A percentile compares a stretch with the other conserved stretches of the same genome.
Evolutionary conservation across 2,113 vertebrate species (phyloP).

Genomic region (Gyps fulvus): DNA sequence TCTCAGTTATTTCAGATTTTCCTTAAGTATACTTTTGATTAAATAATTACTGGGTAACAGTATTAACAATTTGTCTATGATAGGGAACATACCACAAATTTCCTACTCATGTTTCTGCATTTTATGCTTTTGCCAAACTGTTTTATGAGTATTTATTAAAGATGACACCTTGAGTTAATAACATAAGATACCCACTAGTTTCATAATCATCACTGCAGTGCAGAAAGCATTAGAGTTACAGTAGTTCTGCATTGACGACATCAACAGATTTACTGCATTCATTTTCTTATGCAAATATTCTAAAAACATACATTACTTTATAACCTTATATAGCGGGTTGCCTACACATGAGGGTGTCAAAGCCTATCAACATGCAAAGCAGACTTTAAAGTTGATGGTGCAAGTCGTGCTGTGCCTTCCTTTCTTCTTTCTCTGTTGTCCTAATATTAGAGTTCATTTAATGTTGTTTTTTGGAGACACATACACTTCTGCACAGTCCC

Average conservation of each 20-base stretch:
- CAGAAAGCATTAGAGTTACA: slow-evolving; percentile 67
- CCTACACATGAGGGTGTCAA: background rate
- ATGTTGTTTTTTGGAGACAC: background rate
- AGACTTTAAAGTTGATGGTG: background rate
- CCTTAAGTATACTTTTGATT: slow-evolving; percentile 42
- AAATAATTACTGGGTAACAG: slow-evolving; percentile 39
- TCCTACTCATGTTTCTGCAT: background rate
- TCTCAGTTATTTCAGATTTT: slow-evolving; percentile 27
- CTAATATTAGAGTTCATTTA: background rate
- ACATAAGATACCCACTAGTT: slow-evolving; percentile 72
- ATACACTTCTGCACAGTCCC: background rate
- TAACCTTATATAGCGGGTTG: background rate
- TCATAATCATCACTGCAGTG: slow-evolving; percentile 76
- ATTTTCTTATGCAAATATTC: slow-evolving; percentile 62
- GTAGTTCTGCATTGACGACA: slow-evolving; percentile 53
- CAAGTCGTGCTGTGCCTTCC: background rate
- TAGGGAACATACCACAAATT: slow-evolving; percentile 22
- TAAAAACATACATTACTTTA: slow-evolving; percentile 14
- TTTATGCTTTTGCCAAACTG: slow-evolving; percentile 34
- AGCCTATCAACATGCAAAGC: background rate
- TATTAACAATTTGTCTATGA: slow-evolving; percentile 15
- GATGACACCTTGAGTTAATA: slow-evolving; percentile 66
- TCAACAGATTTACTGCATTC: slow-evolving; percentile 61
- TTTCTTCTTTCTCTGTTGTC: background rate
- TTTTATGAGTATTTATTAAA: slow-evolving; percentile 59